These are phyloP conservation scores for Takifugu rubripes DNA, from an alignment of 2,797 vertebrate species.

Conservation along the genomic window DNA sequence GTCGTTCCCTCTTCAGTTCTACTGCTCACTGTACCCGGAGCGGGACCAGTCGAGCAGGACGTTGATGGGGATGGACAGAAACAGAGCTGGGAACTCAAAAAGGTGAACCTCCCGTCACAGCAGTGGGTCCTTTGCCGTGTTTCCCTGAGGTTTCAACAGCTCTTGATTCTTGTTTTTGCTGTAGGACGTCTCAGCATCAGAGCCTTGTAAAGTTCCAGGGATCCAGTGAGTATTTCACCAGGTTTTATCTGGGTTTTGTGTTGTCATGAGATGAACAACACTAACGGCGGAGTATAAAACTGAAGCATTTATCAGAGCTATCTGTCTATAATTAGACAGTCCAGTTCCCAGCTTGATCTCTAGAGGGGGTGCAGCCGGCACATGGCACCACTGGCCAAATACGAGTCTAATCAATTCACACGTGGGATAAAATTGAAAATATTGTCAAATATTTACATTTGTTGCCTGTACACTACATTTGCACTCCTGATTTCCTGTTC, in stretches of 20 bases:
- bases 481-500: background rate
- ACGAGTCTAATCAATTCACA: too few species aligned
- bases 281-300: too few species aligned
- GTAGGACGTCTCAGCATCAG: slow-evolving; percentile 83
- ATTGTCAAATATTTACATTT: too few species aligned
- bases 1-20: slow-evolving; percentile 73
- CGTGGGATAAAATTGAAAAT: too few species aligned
- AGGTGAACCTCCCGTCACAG: slow-evolving; percentile 67
- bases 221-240: slow-evolving; percentile 85
- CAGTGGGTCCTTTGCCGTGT: background rate
- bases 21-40: slow-evolving; percentile 85
- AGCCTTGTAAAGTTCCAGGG: slow-evolving; percentile 90
- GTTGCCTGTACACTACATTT: too few species aligned
- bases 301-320: too few species aligned
- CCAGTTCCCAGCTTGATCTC: too few species aligned
- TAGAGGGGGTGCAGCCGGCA: too few species aligned
- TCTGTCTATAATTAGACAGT: too few species aligned
- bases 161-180: slow-evolving; percentile 17
- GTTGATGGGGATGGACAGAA: slow-evolving; percentile 79
- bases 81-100: slow-evolving; percentile 88
- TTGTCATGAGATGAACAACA: too few species aligned
- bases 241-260: too few species aligned
- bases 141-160: background rate
- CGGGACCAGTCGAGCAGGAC: slow-evolving; percentile 80
- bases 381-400: too few species aligned